A percentile compares a stretch with the other conserved stretches of the same genome.
Evolutionary conservation across 2,113 vertebrate genomes (phyloP).

Genomic region (Gadus macrocephalus): DNA sequence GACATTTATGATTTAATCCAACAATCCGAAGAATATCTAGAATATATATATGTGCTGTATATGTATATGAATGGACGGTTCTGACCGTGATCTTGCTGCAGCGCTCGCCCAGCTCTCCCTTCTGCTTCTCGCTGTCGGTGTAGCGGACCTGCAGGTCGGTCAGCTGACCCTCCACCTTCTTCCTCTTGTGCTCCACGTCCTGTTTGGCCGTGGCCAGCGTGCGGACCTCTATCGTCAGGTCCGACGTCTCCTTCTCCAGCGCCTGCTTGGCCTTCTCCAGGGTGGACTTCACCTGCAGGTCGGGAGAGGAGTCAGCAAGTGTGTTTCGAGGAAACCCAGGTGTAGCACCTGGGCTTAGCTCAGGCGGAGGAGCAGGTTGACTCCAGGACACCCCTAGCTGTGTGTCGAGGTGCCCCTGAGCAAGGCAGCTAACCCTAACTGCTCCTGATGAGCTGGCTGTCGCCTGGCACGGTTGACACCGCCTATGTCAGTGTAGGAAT

Average conservation of each 20-base stretch:
- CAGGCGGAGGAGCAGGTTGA: too few species aligned
- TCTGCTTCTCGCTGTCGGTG: slow-evolving; percentile 81
- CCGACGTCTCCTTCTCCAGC: slow-evolving; percentile 87
- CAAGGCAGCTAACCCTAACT: too few species aligned
- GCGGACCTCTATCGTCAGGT: slow-evolving; percentile 81
- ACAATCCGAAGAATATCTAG: too few species aligned
- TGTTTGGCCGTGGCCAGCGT: slow-evolving; percentile 82
- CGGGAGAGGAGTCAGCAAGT: neutral
- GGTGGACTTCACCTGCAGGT: slow-evolving; percentile 81
- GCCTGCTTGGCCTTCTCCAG: slow-evolving; percentile 90
- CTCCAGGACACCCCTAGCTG: too few species aligned
- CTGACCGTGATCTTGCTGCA: slow-evolving; percentile 86
- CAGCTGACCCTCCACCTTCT: slow-evolving; percentile 89
- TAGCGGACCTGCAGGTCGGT: slow-evolving; percentile 87
- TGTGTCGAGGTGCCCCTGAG: too few species aligned
- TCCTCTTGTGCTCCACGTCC: slow-evolving; percentile 91
- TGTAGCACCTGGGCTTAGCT: too few species aligned
- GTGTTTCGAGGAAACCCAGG: too few species aligned
- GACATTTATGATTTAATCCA: too few species aligned
- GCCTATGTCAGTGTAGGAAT: too few species aligned
- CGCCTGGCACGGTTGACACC: too few species aligned
- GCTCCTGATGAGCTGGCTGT: too few species aligned
- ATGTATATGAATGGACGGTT: neutral
- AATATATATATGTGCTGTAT: too few species aligned
- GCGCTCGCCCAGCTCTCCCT: slow-evolving; percentile 85